Evolutionary conservation across 2,113 vertebrate species (phyloP).

Genomic region (Chaetops frenatus): DNA sequence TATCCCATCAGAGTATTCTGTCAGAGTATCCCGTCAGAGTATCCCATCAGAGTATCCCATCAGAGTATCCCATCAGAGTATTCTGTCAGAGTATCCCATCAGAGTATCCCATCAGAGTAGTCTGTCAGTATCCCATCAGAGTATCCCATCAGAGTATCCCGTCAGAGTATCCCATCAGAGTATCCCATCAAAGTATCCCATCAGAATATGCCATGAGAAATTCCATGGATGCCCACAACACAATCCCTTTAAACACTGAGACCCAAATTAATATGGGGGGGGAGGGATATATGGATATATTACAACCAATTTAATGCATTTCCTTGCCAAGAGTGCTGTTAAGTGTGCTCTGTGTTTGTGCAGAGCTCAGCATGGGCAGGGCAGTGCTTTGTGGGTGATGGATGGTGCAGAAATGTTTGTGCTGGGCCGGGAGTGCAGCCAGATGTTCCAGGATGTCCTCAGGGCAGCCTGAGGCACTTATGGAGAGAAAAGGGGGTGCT

Average conservation of each 20-base stretch:
- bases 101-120: neutral
- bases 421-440: neutral
- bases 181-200: neutral
- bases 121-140: too few relatives aligned
- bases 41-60: neutral
- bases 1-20: neutral
- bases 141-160: too few relatives aligned
- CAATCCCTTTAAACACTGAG: neutral
- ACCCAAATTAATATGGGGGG: neutral
- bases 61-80: neutral
- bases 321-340: neutral
- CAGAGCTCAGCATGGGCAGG: neutral
- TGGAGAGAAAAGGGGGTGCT: neutral
- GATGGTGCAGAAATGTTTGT: neutral
- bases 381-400: neutral
- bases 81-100: neutral
- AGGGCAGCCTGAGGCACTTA: neutral
- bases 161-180: too few relatives aligned
- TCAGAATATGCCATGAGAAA: neutral
- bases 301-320: neutral
- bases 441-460: neutral
- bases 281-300: rapidly evolving
- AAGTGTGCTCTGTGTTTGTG: neutral
- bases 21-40: neutral
- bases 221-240: neutral